A percentile compares a stretch with the other conserved stretches of the same genome.
Conservation (phyloP, 1,140 invertebrate genomes). For the Drosophila navojoa region DNA sequence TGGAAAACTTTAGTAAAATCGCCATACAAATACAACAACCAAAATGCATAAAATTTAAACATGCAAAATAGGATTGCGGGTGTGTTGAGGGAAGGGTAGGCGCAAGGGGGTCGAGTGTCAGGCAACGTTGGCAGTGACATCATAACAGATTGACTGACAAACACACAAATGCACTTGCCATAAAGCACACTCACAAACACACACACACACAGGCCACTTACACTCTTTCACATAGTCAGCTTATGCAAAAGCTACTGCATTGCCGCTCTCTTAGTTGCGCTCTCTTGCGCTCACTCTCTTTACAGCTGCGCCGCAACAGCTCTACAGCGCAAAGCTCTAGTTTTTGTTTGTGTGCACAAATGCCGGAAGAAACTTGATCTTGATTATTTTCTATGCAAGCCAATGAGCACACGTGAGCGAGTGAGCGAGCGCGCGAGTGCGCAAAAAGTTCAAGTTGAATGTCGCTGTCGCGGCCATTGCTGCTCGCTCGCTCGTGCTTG, state of each 20-base stretch:
- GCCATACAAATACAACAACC: slow-evolving; percentile 3
- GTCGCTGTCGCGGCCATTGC: slow-evolving; percentile 71
- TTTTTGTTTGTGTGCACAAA: slow-evolving; percentile 70
- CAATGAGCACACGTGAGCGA: slow-evolving; percentile 27
- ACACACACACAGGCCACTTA: slow-evolving; percentile 6
- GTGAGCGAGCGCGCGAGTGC: slow-evolving; percentile 49
- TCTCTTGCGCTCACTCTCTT: slow-evolving; percentile 28
- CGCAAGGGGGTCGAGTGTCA: slow-evolving; percentile 10
- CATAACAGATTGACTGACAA: slow-evolving; percentile 63
- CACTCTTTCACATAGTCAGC: slow-evolving; percentile 9
- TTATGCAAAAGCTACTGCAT: slow-evolving; percentile 44
- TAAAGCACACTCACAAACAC: slow-evolving; percentile 16
- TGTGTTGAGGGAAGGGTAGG: neutral
- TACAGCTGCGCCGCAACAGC: slow-evolving; percentile 12
- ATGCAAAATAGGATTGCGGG: neutral
- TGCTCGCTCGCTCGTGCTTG: slow-evolving; percentile 24
- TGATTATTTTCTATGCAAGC: slow-evolving; percentile 76
- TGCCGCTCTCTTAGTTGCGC: slow-evolving; percentile 15
- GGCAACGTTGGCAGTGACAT: slow-evolving; percentile 52
- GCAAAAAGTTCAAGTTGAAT: slow-evolving; percentile 83
- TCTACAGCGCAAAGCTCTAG: slow-evolving; percentile 59
- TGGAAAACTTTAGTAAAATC: slow-evolving; percentile 43
- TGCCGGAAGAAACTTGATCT: slow-evolving; percentile 83
- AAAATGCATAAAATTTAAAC: neutral
- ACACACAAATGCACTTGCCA: slow-evolving; percentile 67